These are phyloP conservation scores for Rhagium mordax DNA, from an alignment of 2,888 invertebrate species.

Conservation along the genomic window DNA sequence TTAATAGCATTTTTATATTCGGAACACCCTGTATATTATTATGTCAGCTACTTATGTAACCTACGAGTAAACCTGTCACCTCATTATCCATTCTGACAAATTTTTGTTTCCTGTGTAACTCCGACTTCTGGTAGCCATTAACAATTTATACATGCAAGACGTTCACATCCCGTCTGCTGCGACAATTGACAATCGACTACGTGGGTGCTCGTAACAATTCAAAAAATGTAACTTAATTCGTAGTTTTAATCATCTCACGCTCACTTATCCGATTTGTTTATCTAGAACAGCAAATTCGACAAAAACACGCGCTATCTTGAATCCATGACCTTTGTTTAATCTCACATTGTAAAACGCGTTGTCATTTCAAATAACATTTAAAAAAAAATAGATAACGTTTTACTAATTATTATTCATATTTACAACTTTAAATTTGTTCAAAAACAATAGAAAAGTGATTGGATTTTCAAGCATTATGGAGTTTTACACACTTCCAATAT, in stretches of 20 bases:
- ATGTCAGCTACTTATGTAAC: background rate
- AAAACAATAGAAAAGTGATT: no score
- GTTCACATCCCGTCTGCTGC: constrained; percentile 12
- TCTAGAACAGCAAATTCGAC: background rate
- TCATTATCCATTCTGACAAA: constrained; percentile 18
- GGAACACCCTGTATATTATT: no score
- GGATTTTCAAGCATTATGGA: no score
- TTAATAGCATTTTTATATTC: no score
- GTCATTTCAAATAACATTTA: background rate
- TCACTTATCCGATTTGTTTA: background rate
- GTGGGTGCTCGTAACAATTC: constrained; percentile 3
- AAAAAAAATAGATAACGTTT: no score
- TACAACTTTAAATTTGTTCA: no score
- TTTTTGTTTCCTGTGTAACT: constrained; percentile 17
- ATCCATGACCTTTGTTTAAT: background rate
- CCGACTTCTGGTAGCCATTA: constrained; percentile 1
- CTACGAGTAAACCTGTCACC: background rate
- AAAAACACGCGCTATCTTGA: background rate
- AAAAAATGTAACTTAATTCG: background rate
- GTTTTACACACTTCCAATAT: no score
- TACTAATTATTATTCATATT: no score
- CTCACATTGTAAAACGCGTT: background rate
- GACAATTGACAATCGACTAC: constrained; percentile 11
- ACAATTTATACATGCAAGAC: constrained; percentile 20
- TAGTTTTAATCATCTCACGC: background rate